phyloP scores from a whole-genome alignment of 37 sponge, comb jelly and placozoan species.

The Agelas oroides region DNA sequence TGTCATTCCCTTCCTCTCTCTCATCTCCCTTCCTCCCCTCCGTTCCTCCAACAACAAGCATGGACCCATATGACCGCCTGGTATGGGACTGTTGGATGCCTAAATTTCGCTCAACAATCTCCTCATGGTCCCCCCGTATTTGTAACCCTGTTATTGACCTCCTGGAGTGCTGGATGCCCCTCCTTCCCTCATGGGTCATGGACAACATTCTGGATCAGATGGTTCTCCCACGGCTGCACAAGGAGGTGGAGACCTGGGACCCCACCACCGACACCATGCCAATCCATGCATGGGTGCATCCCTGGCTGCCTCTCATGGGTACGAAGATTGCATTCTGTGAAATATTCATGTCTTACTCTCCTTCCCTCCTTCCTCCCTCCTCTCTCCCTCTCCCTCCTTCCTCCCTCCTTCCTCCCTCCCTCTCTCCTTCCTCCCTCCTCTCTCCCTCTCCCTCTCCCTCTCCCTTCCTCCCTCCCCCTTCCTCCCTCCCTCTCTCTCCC shows the following conservation, averaged over 20 bases:
- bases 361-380: neutral
- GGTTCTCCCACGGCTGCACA: slow-evolving; percentile 79
- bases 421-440: neutral
- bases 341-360: too few relatives aligned
- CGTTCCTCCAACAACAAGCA: slow-evolving; percentile 34
- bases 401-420: neutral
- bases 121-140: slow-evolving; percentile 43
- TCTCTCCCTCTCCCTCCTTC: neutral
- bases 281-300: slow-evolving; percentile 96
- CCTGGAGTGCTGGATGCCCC: slow-evolving; percentile 82
- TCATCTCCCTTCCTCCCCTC: neutral
- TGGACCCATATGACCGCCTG: slow-evolving; percentile 87
- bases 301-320: slow-evolving; percentile 96
- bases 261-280: slow-evolving; percentile 94
- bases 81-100: slow-evolving; percentile 98
- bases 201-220: slow-evolving; percentile 86
- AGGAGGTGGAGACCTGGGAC: slow-evolving; percentile 91
- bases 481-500: too few relatives aligned
- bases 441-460: neutral
- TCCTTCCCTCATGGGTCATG: slow-evolving; percentile 83
- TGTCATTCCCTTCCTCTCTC: neutral
- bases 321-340: neutral
- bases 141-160: slow-evolving; percentile 75
- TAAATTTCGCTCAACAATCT: slow-evolving; percentile 59
- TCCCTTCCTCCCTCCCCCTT: neutral